Conservation (phyloP, 2,888 invertebrate species). For the Diabrotica balteata region DNA sequence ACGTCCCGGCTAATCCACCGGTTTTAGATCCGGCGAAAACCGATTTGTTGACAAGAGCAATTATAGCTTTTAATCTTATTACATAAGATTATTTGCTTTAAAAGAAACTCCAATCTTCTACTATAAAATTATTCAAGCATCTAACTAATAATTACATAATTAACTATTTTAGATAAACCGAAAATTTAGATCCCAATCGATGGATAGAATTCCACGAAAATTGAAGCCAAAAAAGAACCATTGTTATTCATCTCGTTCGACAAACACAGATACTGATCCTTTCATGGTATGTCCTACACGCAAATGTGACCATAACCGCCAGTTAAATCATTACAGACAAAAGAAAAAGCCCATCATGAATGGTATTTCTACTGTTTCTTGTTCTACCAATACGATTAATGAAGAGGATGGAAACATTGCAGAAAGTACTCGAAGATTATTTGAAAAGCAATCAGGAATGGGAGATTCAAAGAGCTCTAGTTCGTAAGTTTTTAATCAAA, state of each 20-base stretch:
- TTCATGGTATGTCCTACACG: neutral
- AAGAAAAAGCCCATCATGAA: neutral
- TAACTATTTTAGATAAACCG: constrained; percentile 26
- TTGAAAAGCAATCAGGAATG: constrained; percentile 2
- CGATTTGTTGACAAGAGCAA: no score
- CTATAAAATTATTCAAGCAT: no score
- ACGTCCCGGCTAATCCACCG: no score
- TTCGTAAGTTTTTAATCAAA: constrained; percentile 2
- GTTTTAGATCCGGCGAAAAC: no score
- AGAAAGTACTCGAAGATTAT: neutral
- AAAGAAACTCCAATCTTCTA: no score
- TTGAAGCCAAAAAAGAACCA: neutral
- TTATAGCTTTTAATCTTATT: no score
- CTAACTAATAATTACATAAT: neutral
- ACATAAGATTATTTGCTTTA: no score
- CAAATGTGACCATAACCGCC: neutral
- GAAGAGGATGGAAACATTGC: constrained; percentile 6
- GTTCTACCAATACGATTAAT: neutral
- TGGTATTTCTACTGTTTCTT: neutral
- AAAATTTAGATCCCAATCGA: constrained; percentile 26
- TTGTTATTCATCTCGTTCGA: neutral
- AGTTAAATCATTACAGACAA: neutral
- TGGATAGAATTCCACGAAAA: constrained; percentile 10
- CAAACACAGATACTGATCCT: neutral
- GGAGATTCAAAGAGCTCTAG: neutral